These are phyloP conservation scores for Cisticola juncidis DNA, from an alignment of 2,113 vertebrate species.

Conservation along the genomic window DNA sequence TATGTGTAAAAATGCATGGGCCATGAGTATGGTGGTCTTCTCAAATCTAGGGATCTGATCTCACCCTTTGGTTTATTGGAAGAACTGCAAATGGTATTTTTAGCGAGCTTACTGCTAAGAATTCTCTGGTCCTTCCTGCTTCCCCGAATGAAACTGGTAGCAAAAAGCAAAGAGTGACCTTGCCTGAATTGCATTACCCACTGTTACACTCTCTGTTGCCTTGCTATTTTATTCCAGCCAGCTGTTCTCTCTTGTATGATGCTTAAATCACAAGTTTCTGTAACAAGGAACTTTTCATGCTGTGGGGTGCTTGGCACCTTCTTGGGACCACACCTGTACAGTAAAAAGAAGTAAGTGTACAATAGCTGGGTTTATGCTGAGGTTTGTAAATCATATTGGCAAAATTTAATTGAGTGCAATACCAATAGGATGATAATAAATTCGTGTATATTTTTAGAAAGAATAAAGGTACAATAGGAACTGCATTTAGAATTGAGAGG, in stretches of 20 bases:
- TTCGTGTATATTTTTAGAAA: neutral
- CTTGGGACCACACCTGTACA: neutral
- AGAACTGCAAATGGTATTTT: neutral
- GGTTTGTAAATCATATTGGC: neutral
- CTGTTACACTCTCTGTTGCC: accelerated
- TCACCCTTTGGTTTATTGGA: neutral
- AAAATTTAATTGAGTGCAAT: neutral
- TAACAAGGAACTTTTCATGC: neutral
- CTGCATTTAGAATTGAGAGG: neutral
- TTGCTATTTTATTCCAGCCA: neutral
- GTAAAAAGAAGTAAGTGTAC: neutral
- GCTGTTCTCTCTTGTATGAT: neutral
- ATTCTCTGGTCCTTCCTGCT: neutral
- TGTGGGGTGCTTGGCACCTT: neutral
- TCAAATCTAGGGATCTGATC: neutral
- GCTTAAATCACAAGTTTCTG: neutral
- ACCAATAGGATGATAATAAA: neutral
- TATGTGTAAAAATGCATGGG: neutral
- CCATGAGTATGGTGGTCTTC: accelerated
- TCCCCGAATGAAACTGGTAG: neutral
- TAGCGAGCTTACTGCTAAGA: neutral
- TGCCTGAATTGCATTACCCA: accelerated
- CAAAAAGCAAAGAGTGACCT: neutral
- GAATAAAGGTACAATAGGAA: neutral
- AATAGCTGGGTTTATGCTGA: neutral